phyloP scores from a whole-genome alignment of 2,888 invertebrate genomes.

The Aspidiotus rigidus region DNA sequence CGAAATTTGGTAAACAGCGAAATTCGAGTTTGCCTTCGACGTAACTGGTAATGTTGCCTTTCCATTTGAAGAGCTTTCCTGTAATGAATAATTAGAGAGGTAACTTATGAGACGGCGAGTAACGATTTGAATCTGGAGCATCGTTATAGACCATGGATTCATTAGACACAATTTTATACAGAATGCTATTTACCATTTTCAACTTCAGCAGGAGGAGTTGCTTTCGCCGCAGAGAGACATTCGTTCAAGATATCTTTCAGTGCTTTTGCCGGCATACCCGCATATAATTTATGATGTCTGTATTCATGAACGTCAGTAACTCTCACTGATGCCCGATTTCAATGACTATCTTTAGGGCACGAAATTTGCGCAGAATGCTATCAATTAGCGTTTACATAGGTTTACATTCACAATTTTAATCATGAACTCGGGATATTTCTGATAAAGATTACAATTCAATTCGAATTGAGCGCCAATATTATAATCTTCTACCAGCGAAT shows the following conservation, averaged over 20 bases:
- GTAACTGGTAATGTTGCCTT: constrained; percentile 13
- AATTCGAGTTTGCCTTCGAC: neutral
- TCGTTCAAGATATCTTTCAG: neutral
- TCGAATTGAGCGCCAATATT: too few relatives aligned
- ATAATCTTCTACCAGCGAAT: too few relatives aligned
- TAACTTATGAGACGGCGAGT: neutral
- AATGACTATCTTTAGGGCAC: too few relatives aligned
- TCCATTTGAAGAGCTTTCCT: constrained; percentile 21
- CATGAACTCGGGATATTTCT: too few relatives aligned
- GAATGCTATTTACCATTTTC: constrained; percentile 1
- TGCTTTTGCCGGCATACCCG: neutral
- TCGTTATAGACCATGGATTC: neutral
- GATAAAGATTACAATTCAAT: too few relatives aligned
- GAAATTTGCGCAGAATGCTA: too few relatives aligned
- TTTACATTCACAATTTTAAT: too few relatives aligned
- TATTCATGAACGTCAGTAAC: too few relatives aligned
- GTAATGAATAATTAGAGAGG: neutral
- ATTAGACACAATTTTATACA: constrained; percentile 2
- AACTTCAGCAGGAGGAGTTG: neutral
- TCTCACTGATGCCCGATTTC: too few relatives aligned
- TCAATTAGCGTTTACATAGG: too few relatives aligned
- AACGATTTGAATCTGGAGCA: neutral
- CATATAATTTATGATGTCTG: too few relatives aligned
- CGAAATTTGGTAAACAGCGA: neutral
- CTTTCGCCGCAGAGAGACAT: constrained; percentile 9